Base-by-base conservation (phyloP, 2,888 invertebrate genomes). In the Tenthredo livida region DNA sequence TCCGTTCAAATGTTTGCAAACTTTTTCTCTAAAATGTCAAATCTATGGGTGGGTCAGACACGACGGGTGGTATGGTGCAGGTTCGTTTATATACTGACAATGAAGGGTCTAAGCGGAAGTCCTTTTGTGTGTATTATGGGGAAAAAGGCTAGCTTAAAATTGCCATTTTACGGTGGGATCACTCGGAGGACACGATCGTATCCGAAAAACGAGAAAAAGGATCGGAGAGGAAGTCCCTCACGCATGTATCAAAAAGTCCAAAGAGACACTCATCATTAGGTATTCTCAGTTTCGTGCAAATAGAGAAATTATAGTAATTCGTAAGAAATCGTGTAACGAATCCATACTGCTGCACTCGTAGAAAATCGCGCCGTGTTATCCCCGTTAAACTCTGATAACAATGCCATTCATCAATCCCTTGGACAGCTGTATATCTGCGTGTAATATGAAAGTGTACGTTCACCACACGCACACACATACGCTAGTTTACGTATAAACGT, bases 1-100 rank as follows among this genome's bases (percentile, higher is more conserved):
- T 17, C 10, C n/a, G 21, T 33, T 43, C 54, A 25, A 85, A 72
- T 90, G 90, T 89, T 90, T 90, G 89, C 89, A 89, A 89, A 90
- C 88, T 54, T 6, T 54, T 61, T 61, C 80, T 86, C 85, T 73
- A 85, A 85, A 87, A 85, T 47, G 84, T 78, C 47, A 25, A 47
- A 12, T 40, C 17, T 15, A 25, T 47, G 50, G 67, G 43, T 29
- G 21, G 73, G 43, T 21, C 43, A 47, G 40, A 43, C n/a, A 37
- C 73, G 17, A 54, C 77, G 77, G 50, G 50, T 40, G 50, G 77
- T 12, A 5, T 33, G n/a, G n/a, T 29, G 29, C n/a, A 29, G 78
- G 78, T 15, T 7, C 73, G 25, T 47, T 12, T 25, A 37, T 33
- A 37, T 37, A 47, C 21, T 21, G 78, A 78, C 78, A 78, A 78